A percentile compares a stretch with the other conserved stretches of the same genome.
phyloP scores from a whole-genome alignment of 2,797 vertebrate species.

The Graptemys geographica region DNA sequence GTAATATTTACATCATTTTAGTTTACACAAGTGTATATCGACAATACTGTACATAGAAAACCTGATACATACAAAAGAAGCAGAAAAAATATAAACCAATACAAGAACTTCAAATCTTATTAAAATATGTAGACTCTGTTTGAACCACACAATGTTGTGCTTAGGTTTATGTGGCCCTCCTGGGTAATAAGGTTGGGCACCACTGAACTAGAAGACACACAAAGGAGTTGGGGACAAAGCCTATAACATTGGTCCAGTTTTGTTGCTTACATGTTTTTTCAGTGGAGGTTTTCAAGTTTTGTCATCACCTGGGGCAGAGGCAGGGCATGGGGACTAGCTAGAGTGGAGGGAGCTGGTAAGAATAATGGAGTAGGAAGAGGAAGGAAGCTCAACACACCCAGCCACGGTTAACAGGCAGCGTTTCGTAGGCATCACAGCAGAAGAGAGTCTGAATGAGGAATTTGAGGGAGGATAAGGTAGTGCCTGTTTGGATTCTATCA shows the following conservation, averaged over 20 bases:
- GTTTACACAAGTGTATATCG: neutral
- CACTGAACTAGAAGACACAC: neutral
- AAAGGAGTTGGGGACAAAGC: neutral
- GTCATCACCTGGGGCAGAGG: neutral
- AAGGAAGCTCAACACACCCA: neutral
- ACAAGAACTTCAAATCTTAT: neutral
- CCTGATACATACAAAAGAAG: neutral
- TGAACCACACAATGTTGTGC: neutral
- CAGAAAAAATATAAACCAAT: neutral
- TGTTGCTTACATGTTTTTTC: neutral
- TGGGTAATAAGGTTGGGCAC: neutral
- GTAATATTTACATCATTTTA: neutral
- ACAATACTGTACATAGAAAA: neutral
- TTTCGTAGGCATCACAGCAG: neutral
- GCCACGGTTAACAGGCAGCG: neutral
- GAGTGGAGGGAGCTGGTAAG: neutral
- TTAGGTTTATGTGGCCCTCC: neutral
- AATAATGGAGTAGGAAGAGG: neutral
- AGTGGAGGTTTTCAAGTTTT: neutral
- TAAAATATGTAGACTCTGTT: neutral
- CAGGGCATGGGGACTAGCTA: accelerated
- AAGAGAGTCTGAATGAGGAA: no score
- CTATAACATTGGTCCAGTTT: neutral
- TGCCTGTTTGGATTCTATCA: neutral
- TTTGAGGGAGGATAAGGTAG: neutral